Conservation (phyloP, 2,113 vertebrate genomes). For the Lathamus discolor region DNA sequence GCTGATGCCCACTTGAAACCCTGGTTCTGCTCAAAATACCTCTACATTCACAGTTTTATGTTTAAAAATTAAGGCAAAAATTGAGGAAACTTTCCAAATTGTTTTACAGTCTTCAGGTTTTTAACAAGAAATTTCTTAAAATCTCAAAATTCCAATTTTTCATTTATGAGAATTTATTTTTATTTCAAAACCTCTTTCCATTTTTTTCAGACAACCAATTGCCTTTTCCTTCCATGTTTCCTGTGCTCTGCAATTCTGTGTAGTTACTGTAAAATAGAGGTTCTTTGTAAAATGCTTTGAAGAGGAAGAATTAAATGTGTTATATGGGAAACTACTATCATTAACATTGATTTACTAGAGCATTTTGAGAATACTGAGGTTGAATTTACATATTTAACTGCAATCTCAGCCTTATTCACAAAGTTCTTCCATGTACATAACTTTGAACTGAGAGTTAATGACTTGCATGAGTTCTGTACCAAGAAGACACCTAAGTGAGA, state of each 20-base stretch:
- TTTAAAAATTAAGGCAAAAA: not conserved
- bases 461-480: not conserved
- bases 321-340: constrained; percentile 13
- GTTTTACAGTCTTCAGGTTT: not conserved
- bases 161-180: not conserved
- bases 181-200: not conserved
- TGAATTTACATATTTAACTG: constrained; percentile 58
- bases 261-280: constrained; percentile 24
- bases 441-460: constrained; percentile 51
- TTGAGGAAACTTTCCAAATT: not conserved
- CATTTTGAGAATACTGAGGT: constrained; percentile 34
- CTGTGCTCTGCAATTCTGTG: not conserved
- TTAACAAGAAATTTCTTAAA: not conserved
- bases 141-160: not conserved
- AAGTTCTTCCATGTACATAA: constrained; percentile 20
- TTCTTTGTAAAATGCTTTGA: constrained; percentile 47
- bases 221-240: not conserved
- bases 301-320: constrained; percentile 20
- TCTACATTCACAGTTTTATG: not conserved
- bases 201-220: not conserved
- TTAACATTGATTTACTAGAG: constrained; percentile 44
- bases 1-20: not conserved
- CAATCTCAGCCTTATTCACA: constrained; percentile 49
- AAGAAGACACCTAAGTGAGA: not conserved
- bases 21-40: not conserved